Conservation (phyloP, 2,797 vertebrate species). For the Thamnophis elegans region DNA sequence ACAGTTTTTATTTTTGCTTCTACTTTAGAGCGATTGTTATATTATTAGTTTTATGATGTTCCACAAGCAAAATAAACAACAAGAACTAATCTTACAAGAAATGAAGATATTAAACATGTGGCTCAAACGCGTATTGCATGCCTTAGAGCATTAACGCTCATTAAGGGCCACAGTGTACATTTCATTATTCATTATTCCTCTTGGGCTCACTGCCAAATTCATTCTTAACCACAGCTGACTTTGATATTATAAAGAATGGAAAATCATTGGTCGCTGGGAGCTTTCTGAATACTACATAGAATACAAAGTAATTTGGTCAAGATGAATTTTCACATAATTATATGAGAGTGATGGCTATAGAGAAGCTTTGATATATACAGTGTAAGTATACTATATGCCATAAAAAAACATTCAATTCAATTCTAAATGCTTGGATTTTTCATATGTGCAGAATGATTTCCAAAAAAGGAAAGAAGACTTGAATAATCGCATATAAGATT, state of each 20-base stretch:
- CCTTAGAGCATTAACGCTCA: neutral
- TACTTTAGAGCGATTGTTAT: neutral
- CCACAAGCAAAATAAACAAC: neutral
- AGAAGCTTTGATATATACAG: neutral
- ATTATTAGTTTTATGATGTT: neutral
- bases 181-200: neutral
- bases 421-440: neutral
- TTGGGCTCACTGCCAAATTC: neutral
- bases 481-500: neutral
- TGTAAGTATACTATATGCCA: neutral
- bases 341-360: neutral
- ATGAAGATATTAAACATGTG: neutral
- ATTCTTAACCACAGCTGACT: neutral
- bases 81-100: neutral
- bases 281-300: neutral
- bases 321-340: neutral
- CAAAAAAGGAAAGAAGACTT: neutral
- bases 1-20: neutral
- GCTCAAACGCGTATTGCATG: neutral
- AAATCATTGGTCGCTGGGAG: neutral
- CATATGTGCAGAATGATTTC: neutral
- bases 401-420: neutral
- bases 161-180: neutral
- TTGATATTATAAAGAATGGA: neutral
- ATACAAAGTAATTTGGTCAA: constrained; percentile 1